A percentile compares a stretch with the other conserved stretches of the same genome.
Evolutionary conservation across 2,888 invertebrate species (phyloP).

Genomic region (Frankliniella fusca): DNA sequence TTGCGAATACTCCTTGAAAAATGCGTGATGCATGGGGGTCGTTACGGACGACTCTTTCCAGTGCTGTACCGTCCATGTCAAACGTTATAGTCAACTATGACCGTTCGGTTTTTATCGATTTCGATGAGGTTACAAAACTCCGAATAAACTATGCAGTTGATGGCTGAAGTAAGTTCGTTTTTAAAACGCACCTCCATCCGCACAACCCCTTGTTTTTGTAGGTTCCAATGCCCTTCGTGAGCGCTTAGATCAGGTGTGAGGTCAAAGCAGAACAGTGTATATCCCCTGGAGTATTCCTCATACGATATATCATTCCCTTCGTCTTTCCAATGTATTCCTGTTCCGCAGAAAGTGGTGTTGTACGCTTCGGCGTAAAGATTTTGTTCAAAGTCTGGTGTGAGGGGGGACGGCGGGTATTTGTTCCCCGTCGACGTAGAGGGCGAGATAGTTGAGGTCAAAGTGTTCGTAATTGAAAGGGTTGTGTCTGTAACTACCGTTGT

Average conservation of each 20-base stretch:
- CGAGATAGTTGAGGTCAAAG: conserved; percentile 36
- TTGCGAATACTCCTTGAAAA: conserved; percentile 24
- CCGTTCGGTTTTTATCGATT: conserved; percentile 39
- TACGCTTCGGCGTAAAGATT: conserved; percentile 39
- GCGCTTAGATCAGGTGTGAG: conserved; percentile 41
- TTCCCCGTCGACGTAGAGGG: conserved; percentile 38
- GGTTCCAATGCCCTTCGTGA: conserved; percentile 30
- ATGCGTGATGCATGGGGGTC: not conserved
- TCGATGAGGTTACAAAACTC: conserved; percentile 43
- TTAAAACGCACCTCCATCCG: conserved; percentile 35
- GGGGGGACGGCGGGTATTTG: conserved; percentile 37
- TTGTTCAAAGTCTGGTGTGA: conserved; percentile 32
- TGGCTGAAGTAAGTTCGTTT: conserved; percentile 35
- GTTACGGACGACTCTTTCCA: not conserved
- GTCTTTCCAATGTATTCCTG: not conserved
- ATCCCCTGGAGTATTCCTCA: conserved; percentile 36
- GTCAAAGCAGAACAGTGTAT: conserved; percentile 41
- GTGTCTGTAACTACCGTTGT: not conserved
- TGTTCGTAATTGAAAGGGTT: conserved; percentile 34
- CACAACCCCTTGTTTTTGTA: not conserved
- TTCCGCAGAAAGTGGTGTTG: conserved; percentile 38
- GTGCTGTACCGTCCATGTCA: not conserved
- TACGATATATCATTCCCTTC: not conserved
- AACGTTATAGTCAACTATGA: conserved; percentile 37
- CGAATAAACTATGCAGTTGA: conserved; percentile 41